These are phyloP conservation scores for Xyrichtys novacula DNA, from an alignment of 2,797 vertebrate species.

Conservation along the genomic window DNA sequence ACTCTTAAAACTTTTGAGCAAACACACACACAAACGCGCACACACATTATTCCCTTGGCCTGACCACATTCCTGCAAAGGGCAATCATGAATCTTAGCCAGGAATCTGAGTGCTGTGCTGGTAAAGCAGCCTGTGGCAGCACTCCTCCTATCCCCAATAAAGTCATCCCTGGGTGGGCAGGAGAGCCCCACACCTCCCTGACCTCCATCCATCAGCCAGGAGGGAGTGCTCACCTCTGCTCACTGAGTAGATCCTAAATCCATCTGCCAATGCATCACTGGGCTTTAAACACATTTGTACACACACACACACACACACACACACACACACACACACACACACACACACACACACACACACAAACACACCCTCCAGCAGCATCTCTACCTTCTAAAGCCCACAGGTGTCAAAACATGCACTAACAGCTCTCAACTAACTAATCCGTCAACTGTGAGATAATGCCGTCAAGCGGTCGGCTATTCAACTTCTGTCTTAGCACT, in stretches of 20 bases:
- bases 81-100: constrained; percentile 81
- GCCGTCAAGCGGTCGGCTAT: constrained; percentile 53
- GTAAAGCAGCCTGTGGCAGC: constrained; percentile 74
- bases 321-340: constrained; percentile 25
- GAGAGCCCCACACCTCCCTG: constrained; percentile 69
- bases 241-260: constrained; percentile 72
- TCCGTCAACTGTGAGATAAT: constrained; percentile 67
- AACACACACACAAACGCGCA: constrained; percentile 20
- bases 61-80: constrained; percentile 83
- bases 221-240: constrained; percentile 71
- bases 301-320: constrained; percentile 24
- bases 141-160: constrained; percentile 81
- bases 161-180: constrained; percentile 83
- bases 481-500: constrained; percentile 46
- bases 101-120: constrained; percentile 76
- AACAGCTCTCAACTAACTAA: constrained; percentile 44
- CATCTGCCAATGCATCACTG: constrained; percentile 55
- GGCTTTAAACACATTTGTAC: constrained; percentile 25
- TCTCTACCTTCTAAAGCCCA: constrained; percentile 44
- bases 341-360: constrained; percentile 28
- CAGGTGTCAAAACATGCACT: constrained; percentile 74
- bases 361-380: constrained; percentile 33
- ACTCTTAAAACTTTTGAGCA: constrained; percentile 4
- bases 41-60: constrained; percentile 52
- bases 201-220: constrained; percentile 84